Evolutionary conservation across 2,888 invertebrate species (phyloP), one percentile per base, ranked within the genome.

Genomic region (Lordiphosa andalusiaca): DNA sequence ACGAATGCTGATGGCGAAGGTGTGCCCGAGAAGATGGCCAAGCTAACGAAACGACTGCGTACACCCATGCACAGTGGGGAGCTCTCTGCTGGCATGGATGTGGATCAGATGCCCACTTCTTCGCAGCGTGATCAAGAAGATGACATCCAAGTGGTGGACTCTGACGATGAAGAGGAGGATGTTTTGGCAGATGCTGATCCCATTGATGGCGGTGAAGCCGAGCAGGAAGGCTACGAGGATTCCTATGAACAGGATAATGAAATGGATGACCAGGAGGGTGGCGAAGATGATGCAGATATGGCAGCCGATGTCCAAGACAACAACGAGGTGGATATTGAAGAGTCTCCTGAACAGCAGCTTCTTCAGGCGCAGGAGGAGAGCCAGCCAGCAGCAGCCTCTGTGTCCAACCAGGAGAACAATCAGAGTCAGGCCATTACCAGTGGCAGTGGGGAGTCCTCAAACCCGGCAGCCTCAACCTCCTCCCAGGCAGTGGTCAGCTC

Each of bases 51-150:
- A 71, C 76, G 91, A 37, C 68, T 90, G 73, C 82, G 90, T 1
- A 67, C 78, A 0, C 86, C 87, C 5, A 76, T 84, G 69, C 84
- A 86, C 49, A 73, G 84, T n/a, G 83, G 75, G 0, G 88, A 88
- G 37, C 72, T 86, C 7, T 86, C 88, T 12, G 85, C 85, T n/a
- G 81, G 91, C 21, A 82, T 90, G 42, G 90, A 90, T 67, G 94
- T 94, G n/a, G 95, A 95, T 84, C 94, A 96, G 90, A 95, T 96
- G 57, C 95, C 96, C 6, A 96, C 96, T 0, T 95, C 95, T 19
- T 95, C 95, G 25, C 95, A 96, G 81, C 92, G 95, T 59, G 96
- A 96, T 86, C 95, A 95, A 86, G 95, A 95, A 81, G 95, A 95
- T 85, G 95, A 95, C 70, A 94, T 95, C 39, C 93, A 95, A 41